Evolutionary conservation across 2,888 invertebrate species (phyloP).

Genomic region (Tenodera sinensis): DNA sequence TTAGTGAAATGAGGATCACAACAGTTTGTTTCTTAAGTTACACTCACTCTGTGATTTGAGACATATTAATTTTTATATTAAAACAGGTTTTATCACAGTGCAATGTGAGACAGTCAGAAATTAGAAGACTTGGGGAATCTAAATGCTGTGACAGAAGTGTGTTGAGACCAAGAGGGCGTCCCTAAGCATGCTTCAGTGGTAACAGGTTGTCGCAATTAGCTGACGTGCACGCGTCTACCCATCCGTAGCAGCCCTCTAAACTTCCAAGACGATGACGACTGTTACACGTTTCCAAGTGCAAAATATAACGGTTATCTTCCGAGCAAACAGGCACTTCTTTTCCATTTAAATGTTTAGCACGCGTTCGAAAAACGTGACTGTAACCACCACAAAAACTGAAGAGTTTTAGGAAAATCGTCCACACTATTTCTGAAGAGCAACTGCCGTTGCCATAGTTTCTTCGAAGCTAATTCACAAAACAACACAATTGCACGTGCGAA

Average conservation of each 20-base stretch:
- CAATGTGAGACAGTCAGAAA: not conserved
- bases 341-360: not conserved
- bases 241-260: not conserved
- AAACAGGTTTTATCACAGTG: too few species aligned
- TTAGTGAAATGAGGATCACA: too few species aligned
- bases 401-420: too few species aligned
- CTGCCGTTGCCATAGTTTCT: too few species aligned
- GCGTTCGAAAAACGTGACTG: not conserved
- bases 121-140: not conserved
- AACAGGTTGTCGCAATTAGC: not conserved
- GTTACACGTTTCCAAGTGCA: not conserved
- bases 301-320: not conserved
- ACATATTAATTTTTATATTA: too few species aligned
- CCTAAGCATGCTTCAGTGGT: not conserved
- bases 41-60: too few species aligned
- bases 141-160: not conserved
- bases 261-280: not conserved
- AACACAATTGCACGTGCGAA: too few species aligned
- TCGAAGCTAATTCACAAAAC: too few species aligned
- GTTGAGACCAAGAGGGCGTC: not conserved
- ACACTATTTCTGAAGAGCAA: too few species aligned
- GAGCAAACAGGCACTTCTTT: not conserved
- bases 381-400: not conserved
- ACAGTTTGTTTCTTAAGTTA: too few species aligned
- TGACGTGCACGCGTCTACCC: not conserved